These are phyloP conservation scores for Yponomeuta sedellus DNA, from an alignment of 2,888 invertebrate species.

Conservation along the genomic window DNA sequence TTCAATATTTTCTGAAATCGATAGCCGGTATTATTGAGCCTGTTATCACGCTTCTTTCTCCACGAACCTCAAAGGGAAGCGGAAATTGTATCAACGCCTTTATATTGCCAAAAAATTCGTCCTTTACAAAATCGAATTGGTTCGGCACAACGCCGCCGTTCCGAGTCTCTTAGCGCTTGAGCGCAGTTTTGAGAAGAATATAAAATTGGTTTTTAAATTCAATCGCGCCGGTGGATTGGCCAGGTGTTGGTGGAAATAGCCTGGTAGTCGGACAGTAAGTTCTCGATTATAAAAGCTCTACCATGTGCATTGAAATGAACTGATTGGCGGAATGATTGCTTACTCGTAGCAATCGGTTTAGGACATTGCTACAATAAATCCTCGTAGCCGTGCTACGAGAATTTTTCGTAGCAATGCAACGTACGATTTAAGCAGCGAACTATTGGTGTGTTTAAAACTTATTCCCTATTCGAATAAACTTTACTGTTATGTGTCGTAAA, in stretches of 20 bases:
- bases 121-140: not conserved
- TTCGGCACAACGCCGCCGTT: not conserved
- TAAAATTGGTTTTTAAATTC: constrained; percentile 1
- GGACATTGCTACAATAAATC: too few relatives aligned
- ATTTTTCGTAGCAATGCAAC: too few relatives aligned
- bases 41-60: not conserved
- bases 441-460: too few relatives aligned
- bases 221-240: not conserved
- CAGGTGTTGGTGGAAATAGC: not conserved
- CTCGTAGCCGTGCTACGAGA: too few relatives aligned
- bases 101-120: not conserved
- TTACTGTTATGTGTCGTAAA: too few relatives aligned
- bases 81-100: not conserved
- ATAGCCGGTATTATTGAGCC: not conserved
- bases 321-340: too few relatives aligned
- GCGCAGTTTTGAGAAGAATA: not conserved
- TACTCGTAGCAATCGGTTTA: too few relatives aligned
- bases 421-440: too few relatives aligned
- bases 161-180: not conserved
- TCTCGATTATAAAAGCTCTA: not conserved
- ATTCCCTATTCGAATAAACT: too few relatives aligned
- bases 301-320: too few relatives aligned
- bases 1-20: not conserved
- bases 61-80: not conserved
- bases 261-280: not conserved